Evolutionary conservation across 2,797 vertebrate species (phyloP), one percentile per base, ranked within the genome.

Genomic region (Trematomus bernacchii): DNA sequence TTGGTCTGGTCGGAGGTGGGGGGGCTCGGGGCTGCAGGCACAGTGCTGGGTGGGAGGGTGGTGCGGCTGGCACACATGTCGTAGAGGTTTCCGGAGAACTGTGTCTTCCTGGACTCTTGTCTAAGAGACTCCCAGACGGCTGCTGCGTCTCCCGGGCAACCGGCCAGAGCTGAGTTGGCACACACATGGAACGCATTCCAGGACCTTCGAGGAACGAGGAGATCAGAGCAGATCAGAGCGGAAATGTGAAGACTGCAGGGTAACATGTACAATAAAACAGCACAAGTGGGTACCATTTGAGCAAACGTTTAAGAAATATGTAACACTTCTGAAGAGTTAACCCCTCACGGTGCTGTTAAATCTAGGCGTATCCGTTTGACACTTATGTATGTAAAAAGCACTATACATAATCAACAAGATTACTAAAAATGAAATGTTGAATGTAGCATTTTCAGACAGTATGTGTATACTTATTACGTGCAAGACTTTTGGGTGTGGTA

Each of bases 101-200:
- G 94, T 11, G 95, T 95, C 90, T 95, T 97, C 81, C 95, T 95
- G 75, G 97, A 98, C 73, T 99, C 97, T 81, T 95, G 95, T 62
- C 96, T 95, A 48, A 98, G 92, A 7, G 97, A 98, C 72, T 98
- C 96, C 97, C 98, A 99, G 60, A 97, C 95, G 0, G 96, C 93
- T 0, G 97, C 95, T 0, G 96, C 95, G 51, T 98, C 96, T 67
- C 96, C 95, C 0, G 96, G 97, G 86, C 97, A 98, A 55, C 94
- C 93, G 0, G 90, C 94, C 52, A 99, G 89, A 57, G 97, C 96
- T 9, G 87, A 83, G 19, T 93, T 97, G 79, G 96, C 96, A 21
- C 97, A 99, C 63, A 90, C 77, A 0, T 98, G 97, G 84, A 98
- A 99, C 0, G 96, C 95, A 13, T 97, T 96, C 98, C 98, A 98